Evolutionary conservation across 2,113 vertebrate genomes (phyloP).

Genomic region (Protobothrops mucrosquamatus): DNA sequence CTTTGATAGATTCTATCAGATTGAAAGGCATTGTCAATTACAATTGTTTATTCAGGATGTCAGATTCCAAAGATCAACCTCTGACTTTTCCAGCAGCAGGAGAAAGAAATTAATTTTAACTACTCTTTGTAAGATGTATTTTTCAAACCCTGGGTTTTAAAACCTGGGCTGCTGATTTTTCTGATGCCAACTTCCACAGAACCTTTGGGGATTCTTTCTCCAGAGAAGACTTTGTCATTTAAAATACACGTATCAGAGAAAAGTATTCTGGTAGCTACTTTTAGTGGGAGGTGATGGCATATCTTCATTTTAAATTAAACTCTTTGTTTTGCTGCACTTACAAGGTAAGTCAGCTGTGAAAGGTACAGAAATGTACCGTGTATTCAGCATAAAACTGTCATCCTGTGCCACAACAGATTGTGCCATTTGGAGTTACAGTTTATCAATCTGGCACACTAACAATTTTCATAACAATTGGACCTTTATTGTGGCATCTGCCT

Average conservation of each 20-base stretch:
- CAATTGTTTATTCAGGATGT: background rate
- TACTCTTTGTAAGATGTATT: background rate
- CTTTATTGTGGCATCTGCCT: constrained; percentile 62
- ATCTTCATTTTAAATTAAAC: constrained; percentile 66
- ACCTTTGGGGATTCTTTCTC: background rate
- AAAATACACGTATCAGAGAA: constrained; percentile 39
- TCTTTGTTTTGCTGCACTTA: constrained; percentile 59
- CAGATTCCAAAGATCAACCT: background rate
- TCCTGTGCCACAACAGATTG: constrained; percentile 70
- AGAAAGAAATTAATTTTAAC: background rate
- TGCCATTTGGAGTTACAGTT: constrained; percentile 65
- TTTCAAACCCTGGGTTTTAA: background rate
- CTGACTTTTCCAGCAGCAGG: background rate
- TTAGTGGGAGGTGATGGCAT: constrained; percentile 20
- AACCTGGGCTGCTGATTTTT: background rate
- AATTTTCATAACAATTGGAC: constrained; percentile 65
- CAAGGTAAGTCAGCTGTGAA: constrained; percentile 72
- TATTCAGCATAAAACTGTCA: constrained; percentile 71
- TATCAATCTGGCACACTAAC: constrained; percentile 68
- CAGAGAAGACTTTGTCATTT: background rate
- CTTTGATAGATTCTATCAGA: background rate
- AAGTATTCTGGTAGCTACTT: constrained; percentile 25
- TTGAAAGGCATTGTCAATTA: background rate
- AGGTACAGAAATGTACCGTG: constrained; percentile 63
- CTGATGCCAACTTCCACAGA: background rate